Conservation (phyloP, 2,888 invertebrate genomes). For the Drosophila pseudotakahashii region DNA sequence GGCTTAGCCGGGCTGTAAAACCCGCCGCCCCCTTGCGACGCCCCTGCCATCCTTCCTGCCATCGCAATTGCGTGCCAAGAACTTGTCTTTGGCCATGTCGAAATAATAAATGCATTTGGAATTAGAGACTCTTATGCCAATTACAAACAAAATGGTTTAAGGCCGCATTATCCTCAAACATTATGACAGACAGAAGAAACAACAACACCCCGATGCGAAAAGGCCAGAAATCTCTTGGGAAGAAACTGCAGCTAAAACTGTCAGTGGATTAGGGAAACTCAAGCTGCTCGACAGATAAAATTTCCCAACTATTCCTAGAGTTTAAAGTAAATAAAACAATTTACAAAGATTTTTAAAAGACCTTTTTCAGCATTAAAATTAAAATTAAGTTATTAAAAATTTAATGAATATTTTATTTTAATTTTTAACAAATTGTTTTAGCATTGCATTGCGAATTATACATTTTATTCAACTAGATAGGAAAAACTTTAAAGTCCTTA, state of each 20-base stretch:
- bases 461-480: neutral
- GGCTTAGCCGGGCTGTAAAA: conserved; percentile 21
- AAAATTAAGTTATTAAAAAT: too few relatives aligned
- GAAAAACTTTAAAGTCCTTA: neutral
- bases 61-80: conserved; percentile 40
- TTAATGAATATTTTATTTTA: too few relatives aligned
- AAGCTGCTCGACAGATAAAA: neutral
- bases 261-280: conserved; percentile 7
- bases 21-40: neutral
- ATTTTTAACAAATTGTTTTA: neutral
- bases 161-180: conserved; percentile 79
- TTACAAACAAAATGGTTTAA: conserved; percentile 79
- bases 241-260: conserved; percentile 1
- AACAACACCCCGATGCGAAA: conserved; percentile 19
- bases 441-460: neutral
- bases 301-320: neutral
- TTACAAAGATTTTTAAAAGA: neutral
- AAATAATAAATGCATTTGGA: conserved; percentile 76
- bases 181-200: conserved; percentile 72
- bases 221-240: conserved; percentile 11
- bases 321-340: too few relatives aligned
- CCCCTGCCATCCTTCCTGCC: conserved; percentile 4
- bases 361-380: neutral
- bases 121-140: conserved; percentile 76
- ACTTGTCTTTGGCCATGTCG: conserved; percentile 67